Evolutionary conservation across 2,888 invertebrate species (phyloP).

Genomic region (Morpho achilles): DNA sequence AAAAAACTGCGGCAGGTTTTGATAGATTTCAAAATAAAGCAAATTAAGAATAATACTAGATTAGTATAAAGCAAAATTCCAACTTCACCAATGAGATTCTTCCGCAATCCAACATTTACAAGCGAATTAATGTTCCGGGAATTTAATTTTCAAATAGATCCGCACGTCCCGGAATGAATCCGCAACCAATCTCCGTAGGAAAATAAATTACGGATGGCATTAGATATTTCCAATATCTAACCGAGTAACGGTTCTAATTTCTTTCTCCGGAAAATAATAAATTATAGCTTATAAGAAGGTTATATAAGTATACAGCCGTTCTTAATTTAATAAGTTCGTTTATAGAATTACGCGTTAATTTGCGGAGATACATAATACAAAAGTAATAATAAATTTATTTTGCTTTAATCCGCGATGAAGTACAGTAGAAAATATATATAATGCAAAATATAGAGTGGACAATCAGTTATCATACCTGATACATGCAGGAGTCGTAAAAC

Average conservation of each 20-base stretch:
- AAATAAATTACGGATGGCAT: constrained; percentile 33
- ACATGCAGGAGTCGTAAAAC: too few relatives aligned
- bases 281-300: too few relatives aligned
- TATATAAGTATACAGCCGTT: too few relatives aligned
- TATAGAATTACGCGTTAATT: too few relatives aligned
- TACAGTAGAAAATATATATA: too few relatives aligned
- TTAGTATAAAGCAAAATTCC: neutral
- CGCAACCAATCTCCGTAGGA: constrained; percentile 30
- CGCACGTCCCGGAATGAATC: constrained; percentile 30
- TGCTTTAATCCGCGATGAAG: too few relatives aligned
- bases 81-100: constrained; percentile 16
- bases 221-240: constrained; percentile 31
- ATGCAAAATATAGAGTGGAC: too few relatives aligned
- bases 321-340: too few relatives aligned
- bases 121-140: constrained; percentile 28
- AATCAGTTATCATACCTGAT: too few relatives aligned
- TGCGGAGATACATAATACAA: too few relatives aligned
- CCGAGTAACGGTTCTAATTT: constrained; percentile 23
- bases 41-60: too few relatives aligned
- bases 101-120: constrained; percentile 21
- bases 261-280: constrained; percentile 2
- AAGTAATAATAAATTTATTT: too few relatives aligned
- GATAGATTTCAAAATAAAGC: constrained; percentile 2
- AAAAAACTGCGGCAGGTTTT: neutral
- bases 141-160: constrained; percentile 29